phyloP scores from a whole-genome alignment of 2,113 vertebrate genomes.

The Nycticryphes semicollaris region DNA sequence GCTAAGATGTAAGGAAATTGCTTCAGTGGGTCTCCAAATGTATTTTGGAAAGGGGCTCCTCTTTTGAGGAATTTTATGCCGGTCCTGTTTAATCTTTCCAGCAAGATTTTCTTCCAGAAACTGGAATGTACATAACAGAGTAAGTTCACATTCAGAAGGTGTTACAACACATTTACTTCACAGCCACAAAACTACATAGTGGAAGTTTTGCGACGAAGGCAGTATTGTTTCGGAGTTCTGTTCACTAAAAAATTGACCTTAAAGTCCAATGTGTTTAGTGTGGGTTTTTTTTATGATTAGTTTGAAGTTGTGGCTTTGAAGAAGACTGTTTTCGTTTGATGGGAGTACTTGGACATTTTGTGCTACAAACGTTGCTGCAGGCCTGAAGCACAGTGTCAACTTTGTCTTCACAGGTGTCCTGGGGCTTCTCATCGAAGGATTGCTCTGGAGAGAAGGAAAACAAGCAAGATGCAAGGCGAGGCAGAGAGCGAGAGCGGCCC shows the following conservation, averaged over 20 bases:
- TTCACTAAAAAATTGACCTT: background rate
- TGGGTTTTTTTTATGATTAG: background rate
- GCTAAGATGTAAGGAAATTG: background rate
- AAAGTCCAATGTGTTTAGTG: background rate
- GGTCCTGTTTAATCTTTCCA: background rate
- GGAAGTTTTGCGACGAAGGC: background rate
- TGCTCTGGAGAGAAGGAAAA: constrained; percentile 79
- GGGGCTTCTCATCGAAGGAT: constrained; percentile 87
- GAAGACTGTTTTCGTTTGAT: background rate
- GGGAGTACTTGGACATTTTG: background rate
- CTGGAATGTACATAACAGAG: background rate
- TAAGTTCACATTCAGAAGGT: background rate
- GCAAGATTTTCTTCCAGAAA: background rate
- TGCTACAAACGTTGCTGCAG: background rate
- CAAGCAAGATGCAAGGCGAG: constrained; percentile 68
- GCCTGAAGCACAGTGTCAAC: background rate
- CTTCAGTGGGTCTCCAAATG: background rate
- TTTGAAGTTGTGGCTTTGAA: background rate
- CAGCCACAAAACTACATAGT: background rate
- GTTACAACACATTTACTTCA: background rate
- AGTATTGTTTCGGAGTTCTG: background rate
- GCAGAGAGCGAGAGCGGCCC: constrained; percentile 71
- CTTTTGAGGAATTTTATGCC: background rate
- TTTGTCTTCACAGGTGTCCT: constrained; percentile 82
- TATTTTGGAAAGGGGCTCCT: background rate